Percentiles rank a stretch among this genome's conserved stretches.
Evolutionary conservation across 2,888 invertebrate genomes (phyloP).

Genomic region (Zaprionus bogoriensis): DNA sequence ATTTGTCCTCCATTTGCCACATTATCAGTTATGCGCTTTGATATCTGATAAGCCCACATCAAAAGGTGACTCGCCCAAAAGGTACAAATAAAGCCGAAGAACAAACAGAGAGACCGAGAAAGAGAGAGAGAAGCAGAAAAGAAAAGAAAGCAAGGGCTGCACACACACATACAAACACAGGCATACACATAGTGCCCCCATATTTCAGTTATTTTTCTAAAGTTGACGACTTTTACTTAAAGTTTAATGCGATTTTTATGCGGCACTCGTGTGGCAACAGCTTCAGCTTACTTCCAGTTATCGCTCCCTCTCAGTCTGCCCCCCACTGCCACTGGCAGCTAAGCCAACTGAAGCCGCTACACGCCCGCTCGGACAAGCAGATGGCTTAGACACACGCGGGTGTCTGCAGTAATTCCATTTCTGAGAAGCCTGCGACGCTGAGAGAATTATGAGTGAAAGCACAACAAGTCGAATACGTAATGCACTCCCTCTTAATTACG

Average conservation of each 20-base stretch:
- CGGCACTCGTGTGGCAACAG: constrained; percentile 7
- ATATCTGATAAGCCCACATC: constrained; percentile 79
- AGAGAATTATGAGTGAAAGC: no score
- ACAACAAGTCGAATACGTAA: not conserved
- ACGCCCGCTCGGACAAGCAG: not conserved
- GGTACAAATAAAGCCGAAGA: constrained; percentile 32
- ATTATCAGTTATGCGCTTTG: constrained; percentile 79
- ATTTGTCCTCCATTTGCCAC: constrained; percentile 56
- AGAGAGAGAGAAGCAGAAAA: no score
- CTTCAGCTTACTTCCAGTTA: not conserved
- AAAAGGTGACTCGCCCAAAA: constrained; percentile 49
- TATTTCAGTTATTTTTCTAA: not conserved
- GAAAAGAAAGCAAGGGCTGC: not conserved
- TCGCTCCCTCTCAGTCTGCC: not conserved
- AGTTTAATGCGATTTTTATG: constrained; percentile 55
- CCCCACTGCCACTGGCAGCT: not conserved
- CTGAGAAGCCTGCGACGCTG: no score
- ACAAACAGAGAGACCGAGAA: constrained; percentile 19
- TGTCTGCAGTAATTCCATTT: not conserved
- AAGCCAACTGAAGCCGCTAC: not conserved
- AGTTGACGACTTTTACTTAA: constrained; percentile 29
- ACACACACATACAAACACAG: not conserved
- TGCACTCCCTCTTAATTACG: not conserved
- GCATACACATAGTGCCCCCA: not conserved
- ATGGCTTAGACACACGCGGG: not conserved